A percentile compares a stretch with the other conserved stretches of the same genome.
Conservation (phyloP, 2,797 vertebrate genomes). For the Gallirallus australis region DNA sequence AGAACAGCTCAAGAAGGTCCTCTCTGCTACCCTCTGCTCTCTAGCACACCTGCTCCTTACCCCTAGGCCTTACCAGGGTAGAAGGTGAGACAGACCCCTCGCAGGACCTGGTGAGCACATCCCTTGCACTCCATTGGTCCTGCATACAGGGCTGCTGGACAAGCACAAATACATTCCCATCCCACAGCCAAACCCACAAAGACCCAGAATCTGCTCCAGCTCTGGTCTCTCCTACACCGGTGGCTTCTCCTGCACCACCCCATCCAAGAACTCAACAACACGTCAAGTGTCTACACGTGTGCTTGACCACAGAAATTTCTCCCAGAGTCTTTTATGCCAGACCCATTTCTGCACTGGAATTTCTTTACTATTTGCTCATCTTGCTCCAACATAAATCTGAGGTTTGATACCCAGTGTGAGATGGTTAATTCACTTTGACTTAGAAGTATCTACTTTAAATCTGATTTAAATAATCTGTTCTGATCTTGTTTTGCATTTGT, state of each 20-base stretch:
- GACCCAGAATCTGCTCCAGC: neutral
- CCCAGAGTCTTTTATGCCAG: neutral
- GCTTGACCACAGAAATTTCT: neutral
- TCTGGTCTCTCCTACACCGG: neutral
- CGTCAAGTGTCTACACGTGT: accelerated
- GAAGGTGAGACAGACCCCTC: neutral
- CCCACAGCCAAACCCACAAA: neutral
- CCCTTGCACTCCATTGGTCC: neutral
- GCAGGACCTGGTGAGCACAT: accelerated
- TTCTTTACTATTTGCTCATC: neutral
- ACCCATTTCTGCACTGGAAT: neutral
- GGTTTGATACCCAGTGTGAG: neutral
- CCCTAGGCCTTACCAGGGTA: too few species aligned
- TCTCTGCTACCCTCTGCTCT: neutral
- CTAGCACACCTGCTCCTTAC: accelerated
- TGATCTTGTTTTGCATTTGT: neutral
- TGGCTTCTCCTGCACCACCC: neutral
- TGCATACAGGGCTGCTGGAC: neutral
- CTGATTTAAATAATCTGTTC: slow-evolving; percentile 3
- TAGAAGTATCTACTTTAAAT: neutral
- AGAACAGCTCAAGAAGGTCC: neutral
- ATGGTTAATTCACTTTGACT: neutral
- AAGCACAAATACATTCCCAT: neutral
- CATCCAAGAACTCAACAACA: neutral
- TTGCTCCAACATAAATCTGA: neutral